Conservation (phyloP, 2,797 vertebrate species). For the Coregonus suidteri region DNA sequence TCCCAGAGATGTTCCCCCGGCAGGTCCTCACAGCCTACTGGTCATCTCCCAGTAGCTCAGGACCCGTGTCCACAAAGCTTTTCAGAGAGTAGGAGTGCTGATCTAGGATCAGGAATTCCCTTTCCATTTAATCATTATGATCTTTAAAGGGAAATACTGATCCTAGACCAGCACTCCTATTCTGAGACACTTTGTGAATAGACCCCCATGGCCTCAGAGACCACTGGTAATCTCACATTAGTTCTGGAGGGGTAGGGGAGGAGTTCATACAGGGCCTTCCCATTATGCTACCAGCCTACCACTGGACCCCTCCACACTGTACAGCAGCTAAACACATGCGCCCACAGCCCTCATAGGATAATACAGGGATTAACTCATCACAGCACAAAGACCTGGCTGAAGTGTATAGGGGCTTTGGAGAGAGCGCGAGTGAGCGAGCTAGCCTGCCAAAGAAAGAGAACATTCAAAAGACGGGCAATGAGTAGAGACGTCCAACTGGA, state of each 20-base stretch:
- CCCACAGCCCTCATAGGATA: background rate
- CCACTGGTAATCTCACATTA: background rate
- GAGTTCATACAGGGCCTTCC: background rate
- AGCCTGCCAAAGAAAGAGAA: background rate
- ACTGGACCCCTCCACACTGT: slow-evolving; percentile 2
- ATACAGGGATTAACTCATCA: slow-evolving; percentile 2
- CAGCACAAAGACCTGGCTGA: background rate
- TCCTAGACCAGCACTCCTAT: background rate
- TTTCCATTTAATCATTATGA: too few species aligned
- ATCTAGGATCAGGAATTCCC: too few species aligned
- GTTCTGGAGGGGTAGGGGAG: background rate
- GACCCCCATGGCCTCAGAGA: background rate
- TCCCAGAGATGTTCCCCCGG: too few species aligned
- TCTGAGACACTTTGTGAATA: background rate
- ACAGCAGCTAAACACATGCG: background rate
- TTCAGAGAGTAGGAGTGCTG: too few species aligned
- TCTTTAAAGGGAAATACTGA: too few species aligned
- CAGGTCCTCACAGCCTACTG: too few species aligned
- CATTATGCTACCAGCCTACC: background rate
- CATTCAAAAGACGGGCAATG: background rate
- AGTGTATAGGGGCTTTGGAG: background rate
- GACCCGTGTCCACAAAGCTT: too few species aligned
- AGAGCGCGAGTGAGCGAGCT: background rate
- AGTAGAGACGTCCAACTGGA: background rate
- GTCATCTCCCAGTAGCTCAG: too few species aligned